Evolutionary conservation across 2,113 vertebrate genomes (phyloP).

Genomic region (Lepisosteus osseus): DNA sequence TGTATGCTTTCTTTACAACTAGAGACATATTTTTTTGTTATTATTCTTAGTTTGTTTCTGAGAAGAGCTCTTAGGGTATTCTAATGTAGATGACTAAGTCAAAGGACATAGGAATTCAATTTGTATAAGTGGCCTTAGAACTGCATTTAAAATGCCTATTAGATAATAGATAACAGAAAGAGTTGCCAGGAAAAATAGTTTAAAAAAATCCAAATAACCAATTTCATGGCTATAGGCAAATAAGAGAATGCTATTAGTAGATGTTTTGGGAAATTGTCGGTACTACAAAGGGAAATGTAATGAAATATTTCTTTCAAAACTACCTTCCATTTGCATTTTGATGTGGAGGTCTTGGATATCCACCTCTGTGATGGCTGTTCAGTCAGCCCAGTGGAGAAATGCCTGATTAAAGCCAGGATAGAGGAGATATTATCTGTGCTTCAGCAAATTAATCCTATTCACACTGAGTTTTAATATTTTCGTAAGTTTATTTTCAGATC

Average conservation of each 20-base stretch:
- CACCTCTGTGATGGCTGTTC: not conserved
- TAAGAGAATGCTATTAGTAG: constrained; percentile 9
- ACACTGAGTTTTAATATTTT: constrained; percentile 20
- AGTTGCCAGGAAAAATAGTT: not conserved
- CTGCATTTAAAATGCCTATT: not conserved
- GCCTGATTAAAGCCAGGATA: constrained; percentile 43
- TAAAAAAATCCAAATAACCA: not conserved
- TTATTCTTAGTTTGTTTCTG: not conserved
- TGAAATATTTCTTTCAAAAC: constrained; percentile 5
- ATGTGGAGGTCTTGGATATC: not conserved
- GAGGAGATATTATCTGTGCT: constrained; percentile 38
- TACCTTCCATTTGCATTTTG: constrained; percentile 10
- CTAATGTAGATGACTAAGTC: not conserved
- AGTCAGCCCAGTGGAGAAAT: constrained; percentile 21
- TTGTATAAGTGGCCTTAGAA: not conserved
- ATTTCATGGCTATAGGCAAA: constrained; percentile 4
- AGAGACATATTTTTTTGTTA: no score
- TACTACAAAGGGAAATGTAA: not conserved
- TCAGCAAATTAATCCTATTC: constrained; percentile 40
- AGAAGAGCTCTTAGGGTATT: not conserved
- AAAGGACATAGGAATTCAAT: not conserved
- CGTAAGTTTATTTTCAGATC: constrained; percentile 33
- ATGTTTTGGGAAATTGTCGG: not conserved
- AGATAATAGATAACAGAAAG: not conserved
- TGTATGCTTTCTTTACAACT: no score